phyloP scores from a whole-genome alignment of 1,140 invertebrate species.

The Octopus sinensis region DNA sequence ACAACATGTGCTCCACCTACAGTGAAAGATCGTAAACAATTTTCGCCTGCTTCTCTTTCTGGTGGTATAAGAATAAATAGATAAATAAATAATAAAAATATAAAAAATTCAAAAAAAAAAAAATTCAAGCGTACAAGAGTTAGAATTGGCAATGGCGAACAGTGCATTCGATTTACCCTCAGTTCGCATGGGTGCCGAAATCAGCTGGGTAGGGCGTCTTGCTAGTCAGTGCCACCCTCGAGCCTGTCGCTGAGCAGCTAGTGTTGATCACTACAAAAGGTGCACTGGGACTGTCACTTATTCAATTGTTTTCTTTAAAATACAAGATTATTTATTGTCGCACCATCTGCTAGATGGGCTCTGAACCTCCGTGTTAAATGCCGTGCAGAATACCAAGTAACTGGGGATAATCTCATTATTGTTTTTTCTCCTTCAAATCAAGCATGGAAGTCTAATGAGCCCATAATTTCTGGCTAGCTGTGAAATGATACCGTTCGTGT shows the following conservation, averaged over 20 bases:
- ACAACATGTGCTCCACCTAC: too few species aligned
- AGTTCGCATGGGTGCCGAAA: background rate
- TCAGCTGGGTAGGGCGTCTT: background rate
- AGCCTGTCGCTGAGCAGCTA: background rate
- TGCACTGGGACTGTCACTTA: background rate
- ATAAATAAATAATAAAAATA: too few species aligned
- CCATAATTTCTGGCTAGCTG: constrained; percentile 3
- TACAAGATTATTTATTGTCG: constrained; percentile 10
- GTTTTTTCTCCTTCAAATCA: background rate
- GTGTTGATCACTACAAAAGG: constrained; percentile 1
- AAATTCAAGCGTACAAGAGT: too few species aligned
- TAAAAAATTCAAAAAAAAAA: too few species aligned
- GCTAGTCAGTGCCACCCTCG: background rate
- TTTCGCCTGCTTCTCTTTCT: too few species aligned
- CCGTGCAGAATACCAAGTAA: background rate
- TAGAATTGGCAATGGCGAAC: too few species aligned
- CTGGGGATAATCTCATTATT: background rate
- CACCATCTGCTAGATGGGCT: background rate
- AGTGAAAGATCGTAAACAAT: too few species aligned
- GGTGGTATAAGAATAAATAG: too few species aligned
- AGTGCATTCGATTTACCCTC: background rate
- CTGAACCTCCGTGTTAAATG: background rate
- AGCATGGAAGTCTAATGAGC: background rate
- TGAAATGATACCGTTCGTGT: constrained; percentile 6
- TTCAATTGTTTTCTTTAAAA: constrained; percentile 9